Base-by-base conservation (phyloP, 2,888 invertebrate species). In the Drosophila phalerata region DNA sequence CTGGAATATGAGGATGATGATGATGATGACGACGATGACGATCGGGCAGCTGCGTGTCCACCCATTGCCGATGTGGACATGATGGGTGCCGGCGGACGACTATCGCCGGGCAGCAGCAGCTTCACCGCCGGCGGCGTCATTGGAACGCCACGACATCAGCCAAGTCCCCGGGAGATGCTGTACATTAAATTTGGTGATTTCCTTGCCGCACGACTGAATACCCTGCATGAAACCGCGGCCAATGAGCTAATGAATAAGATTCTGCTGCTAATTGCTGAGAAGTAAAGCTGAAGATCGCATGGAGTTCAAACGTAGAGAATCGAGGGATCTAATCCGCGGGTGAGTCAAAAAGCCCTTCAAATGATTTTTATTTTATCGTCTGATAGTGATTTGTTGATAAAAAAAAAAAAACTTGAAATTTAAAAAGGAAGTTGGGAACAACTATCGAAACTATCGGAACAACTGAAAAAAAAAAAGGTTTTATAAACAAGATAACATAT, bases 231-330 rank as follows among this genome's bases (percentile, higher is more conserved):
- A 74, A 81, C 89, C 22, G 87, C 85, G 45, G 92, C 92, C 68
- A 92, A 92, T 68, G 92, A 92, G 60, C 69, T 92, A 64, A 92
- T 92, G 91, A 92, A 92, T 69, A 90, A 89, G 56, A 92, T 92
- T 38, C 77, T 92, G 28, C 68, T 92, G 72, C 64, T 92, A 25
- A 89, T 92, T 45, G 92, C 92, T 0, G 92, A 91, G 55, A 91
- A 91, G 65, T 91, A 37, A 80, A 25, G 17, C n/a, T 37, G 8
- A 8, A 22, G 19, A 49, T 2, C 11, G 30, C 53, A 40, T 4
- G 22, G 4, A 38, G 47, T 17, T 17, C 6, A 19, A 13, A 19
- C 1, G 32, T 1, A n/a, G 49, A 2, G 25, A 2, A 38, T 40
- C 15, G 8, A 37, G 25, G 57, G 61, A 69, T 76, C 42, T 56